Evolutionary conservation across 2,797 vertebrate species (phyloP), one percentile per base, ranked within the genome.

Genomic region (Holocentrus rufus): DNA sequence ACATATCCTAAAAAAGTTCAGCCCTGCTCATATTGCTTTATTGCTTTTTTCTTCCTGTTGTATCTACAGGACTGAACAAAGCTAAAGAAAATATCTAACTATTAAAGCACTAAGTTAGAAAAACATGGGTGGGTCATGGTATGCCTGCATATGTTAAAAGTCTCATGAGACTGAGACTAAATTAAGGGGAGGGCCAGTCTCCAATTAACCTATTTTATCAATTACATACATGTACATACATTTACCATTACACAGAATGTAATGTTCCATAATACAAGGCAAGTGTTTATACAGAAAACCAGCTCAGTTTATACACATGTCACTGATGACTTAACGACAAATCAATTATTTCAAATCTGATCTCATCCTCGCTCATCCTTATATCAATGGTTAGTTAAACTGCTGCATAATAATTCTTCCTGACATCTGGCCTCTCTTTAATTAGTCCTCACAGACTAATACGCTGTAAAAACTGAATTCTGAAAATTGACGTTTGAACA

Each of bases 371-470:
- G 36, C 58, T 74, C 66, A 80, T 84, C 85, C 36, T 79, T 60
- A 91, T 83, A 85, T 91, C 74, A 87, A 77, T 77, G 76, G 55
- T 72, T 63, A 75, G 75, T 84, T 53, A 63, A 64, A 80, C 68
- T 81, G 85, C 89, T 84, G 80, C 87, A 86, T 84, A 83, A 80
- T 79, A 89, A 90, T 88, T 68, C 60, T 69, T 71, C 23, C 49
- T 87, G 90, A 91, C 90, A 93, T 85, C 74, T 87, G 71, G 70
- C 65, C 56, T 79, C 63, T 67, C 57, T 91, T 88, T 93, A 93
- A 94, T 93, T 91, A 91, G 83, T 77, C 85, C 69, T 85, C 77
- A 76, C 73, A 81, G 85, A 84, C 80, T 85, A 79, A 89, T 82
- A 87, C 58, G 59, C 76, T 80, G 82, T 87, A 84, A 80, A 74